These are phyloP conservation scores for Rhynchotus rufescens DNA, from an alignment of 2,797 vertebrate genomes.

Conservation along the genomic window DNA sequence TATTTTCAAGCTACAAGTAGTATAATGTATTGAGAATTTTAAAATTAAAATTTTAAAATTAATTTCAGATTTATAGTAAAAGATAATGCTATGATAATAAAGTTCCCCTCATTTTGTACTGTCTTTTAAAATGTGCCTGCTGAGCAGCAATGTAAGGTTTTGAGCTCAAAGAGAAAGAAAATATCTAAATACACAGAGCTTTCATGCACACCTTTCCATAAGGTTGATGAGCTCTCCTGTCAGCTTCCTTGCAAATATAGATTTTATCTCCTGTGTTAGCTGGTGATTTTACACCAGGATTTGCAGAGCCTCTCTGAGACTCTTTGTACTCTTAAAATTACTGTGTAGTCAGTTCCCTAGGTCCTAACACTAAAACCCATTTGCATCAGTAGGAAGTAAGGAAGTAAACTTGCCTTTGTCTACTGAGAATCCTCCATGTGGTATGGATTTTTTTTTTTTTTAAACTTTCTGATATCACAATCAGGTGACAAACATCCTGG, in stretches of 20 bases:
- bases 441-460: not conserved
- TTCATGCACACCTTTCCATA: not conserved
- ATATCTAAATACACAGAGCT: not conserved
- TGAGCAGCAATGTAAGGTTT: fast-evolving
- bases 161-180: not conserved
- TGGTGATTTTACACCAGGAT: not conserved
- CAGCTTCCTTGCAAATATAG: not conserved
- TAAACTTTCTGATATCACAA: not conserved
- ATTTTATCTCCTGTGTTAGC: not conserved
- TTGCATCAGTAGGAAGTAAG: not conserved
- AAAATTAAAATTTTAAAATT: not conserved
- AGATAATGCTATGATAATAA: not conserved
- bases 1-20: not conserved
- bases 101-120: not conserved
- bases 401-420: not conserved
- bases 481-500: not conserved
- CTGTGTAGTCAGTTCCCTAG: not conserved
- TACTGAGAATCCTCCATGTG: not conserved
- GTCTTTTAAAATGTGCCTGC: not conserved
- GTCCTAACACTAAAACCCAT: not conserved
- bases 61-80: not conserved
- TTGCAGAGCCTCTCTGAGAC: not conserved
- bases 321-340: not conserved
- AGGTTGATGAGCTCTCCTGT: not conserved
- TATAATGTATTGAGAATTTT: not conserved